Evolutionary conservation across 1,140 invertebrate genomes (phyloP).

Genomic region (Stegodyphus dumicola): DNA sequence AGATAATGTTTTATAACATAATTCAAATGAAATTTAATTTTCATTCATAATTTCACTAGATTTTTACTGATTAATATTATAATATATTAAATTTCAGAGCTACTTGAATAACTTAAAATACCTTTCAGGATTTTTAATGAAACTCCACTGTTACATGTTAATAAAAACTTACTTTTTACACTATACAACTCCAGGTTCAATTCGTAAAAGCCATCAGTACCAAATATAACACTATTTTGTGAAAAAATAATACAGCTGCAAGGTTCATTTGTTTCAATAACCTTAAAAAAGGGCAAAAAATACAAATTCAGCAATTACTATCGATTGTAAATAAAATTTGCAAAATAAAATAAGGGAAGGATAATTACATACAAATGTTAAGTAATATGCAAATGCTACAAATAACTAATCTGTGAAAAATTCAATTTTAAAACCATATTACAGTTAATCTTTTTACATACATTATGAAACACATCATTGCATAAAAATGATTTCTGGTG

Average conservation of each 20-base stretch:
- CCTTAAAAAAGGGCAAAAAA: conserved; percentile 65
- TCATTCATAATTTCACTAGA: no score
- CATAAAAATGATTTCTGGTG: no score
- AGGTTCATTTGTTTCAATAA: conserved; percentile 78
- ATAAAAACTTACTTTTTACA: conserved; percentile 72
- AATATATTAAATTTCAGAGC: no score
- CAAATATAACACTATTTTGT: conserved; percentile 78
- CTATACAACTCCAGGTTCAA: conserved; percentile 78
- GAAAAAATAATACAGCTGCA: conserved; percentile 81
- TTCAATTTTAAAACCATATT: neutral
- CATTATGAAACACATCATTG: neutral
- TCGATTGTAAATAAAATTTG: neutral
- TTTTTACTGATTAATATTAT: no score
- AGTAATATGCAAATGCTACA: neutral
- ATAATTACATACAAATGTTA: neutral
- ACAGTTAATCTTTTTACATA: neutral
- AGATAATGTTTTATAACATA: no score
- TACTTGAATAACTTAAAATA: no score
- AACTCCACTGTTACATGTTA: neutral
- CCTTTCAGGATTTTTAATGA: no score
- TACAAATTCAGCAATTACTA: neutral
- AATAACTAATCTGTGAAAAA: neutral
- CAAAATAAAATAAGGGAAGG: neutral
- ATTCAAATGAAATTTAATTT: no score
- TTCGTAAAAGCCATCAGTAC: conserved; percentile 83